Conservation (phyloP, 2,888 invertebrate genomes). For the Sicus ferrugineus region DNA sequence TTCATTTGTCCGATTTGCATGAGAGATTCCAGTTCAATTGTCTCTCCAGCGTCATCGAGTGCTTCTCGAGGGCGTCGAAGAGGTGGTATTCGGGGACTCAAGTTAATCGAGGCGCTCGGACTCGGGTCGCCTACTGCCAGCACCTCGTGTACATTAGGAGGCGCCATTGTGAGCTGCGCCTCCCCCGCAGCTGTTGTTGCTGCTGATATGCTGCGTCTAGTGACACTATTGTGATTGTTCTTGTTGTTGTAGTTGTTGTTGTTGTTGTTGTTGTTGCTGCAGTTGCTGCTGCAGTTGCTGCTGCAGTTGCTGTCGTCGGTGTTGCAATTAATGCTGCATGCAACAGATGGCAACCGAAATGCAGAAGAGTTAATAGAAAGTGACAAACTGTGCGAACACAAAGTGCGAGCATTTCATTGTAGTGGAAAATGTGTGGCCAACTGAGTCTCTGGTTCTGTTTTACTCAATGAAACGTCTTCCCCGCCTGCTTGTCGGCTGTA, state of each 20-base stretch:
- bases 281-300: constrained; percentile 5
- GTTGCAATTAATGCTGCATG: constrained; percentile 14
- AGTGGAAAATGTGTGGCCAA: not conserved
- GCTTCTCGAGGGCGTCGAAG: constrained; percentile 29
- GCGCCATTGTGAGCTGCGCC: constrained; percentile 9
- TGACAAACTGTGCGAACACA: not conserved
- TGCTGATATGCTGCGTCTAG: not conserved
- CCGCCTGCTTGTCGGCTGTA: not conserved
- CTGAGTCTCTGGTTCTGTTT: not conserved
- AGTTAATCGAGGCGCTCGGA: no score
- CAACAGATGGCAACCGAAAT: constrained; percentile 6
- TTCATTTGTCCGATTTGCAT: constrained; percentile 33
- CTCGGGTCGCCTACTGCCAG: not conserved
- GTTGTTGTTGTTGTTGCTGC: constrained; percentile 3
- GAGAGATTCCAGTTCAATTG: constrained; percentile 25
- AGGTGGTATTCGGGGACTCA: constrained; percentile 25
- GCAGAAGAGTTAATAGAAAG: constrained; percentile 5
- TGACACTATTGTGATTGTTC: not conserved
- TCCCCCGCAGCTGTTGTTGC: not conserved
- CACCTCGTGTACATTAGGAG: constrained; percentile 21
- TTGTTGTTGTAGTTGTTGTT: constrained; percentile 5
- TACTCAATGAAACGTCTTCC: no score
- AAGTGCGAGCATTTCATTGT: not conserved
- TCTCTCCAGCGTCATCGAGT: constrained; percentile 15
- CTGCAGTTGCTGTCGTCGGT: not conserved